phyloP scores from a whole-genome alignment of 2,888 invertebrate genomes.

The Tenthredo mesomela region DNA sequence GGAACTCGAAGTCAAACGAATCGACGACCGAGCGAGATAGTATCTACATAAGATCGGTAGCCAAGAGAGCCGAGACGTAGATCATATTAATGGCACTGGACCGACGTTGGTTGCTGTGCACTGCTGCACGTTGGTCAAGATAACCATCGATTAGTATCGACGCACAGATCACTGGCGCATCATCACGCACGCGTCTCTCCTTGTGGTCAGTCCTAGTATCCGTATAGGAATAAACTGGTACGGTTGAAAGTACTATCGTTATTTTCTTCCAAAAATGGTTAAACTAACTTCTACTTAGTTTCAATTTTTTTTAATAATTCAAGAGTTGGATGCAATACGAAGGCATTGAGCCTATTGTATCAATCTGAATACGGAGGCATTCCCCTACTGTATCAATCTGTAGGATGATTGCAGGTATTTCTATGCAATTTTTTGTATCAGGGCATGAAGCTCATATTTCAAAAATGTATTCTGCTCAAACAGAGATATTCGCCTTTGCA shows the following conservation, averaged over 20 bases:
- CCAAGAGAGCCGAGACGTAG: conserved; percentile 73
- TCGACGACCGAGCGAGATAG: conserved; percentile 52
- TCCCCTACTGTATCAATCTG: too few relatives aligned
- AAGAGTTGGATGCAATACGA: too few relatives aligned
- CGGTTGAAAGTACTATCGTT: neutral
- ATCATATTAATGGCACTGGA: conserved; percentile 75
- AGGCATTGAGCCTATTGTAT: too few relatives aligned
- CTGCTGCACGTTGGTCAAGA: conserved; percentile 53
- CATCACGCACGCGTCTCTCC: conserved; percentile 35
- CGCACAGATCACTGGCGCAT: conserved; percentile 57
- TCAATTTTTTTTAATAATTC: too few relatives aligned
- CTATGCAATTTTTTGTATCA: too few relatives aligned
- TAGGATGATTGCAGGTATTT: too few relatives aligned
- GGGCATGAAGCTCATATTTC: too few relatives aligned
- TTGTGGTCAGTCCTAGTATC: neutral
- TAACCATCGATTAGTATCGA: conserved; percentile 64
- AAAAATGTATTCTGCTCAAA: too few relatives aligned
- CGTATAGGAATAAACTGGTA: neutral
- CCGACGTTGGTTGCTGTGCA: conserved; percentile 59
- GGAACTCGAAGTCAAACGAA: conserved; percentile 54
- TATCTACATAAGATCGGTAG: conserved; percentile 67
- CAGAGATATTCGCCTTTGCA: too few relatives aligned
- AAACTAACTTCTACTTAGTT: neutral
- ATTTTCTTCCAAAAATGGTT: neutral
- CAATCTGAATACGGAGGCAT: too few relatives aligned